Conservation (phyloP, 2,888 invertebrate species). For the Euplexia lucipara region DNA sequence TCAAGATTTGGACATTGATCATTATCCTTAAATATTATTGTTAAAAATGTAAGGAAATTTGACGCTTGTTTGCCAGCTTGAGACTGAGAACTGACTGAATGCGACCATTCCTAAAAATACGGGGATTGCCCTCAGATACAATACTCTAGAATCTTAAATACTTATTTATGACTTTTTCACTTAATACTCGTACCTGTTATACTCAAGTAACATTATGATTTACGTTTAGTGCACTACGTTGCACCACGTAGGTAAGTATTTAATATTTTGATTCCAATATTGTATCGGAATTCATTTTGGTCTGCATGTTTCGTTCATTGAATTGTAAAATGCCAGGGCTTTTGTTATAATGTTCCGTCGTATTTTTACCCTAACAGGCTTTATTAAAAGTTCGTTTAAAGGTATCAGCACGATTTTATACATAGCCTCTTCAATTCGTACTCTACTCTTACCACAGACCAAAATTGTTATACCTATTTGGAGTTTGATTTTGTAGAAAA, state of each 20-base stretch:
- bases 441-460: not conserved
- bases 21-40: too few relatives aligned
- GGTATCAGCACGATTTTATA: not conserved
- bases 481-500: too few relatives aligned
- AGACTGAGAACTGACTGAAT: too few relatives aligned
- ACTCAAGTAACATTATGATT: not conserved
- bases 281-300: not conserved
- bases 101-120: too few relatives aligned
- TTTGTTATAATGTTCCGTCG: too few relatives aligned
- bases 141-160: not conserved
- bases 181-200: not conserved
- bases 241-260: too few relatives aligned
- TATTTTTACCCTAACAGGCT: not conserved
- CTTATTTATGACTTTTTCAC: too few relatives aligned
- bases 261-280: constrained; percentile 3
- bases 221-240: not conserved
- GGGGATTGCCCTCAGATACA: too few relatives aligned
- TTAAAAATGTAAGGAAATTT: too few relatives aligned
- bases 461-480: not conserved
- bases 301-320: not conserved
- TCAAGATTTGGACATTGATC: too few relatives aligned
- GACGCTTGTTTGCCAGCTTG: too few relatives aligned
- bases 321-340: too few relatives aligned
- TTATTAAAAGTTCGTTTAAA: not conserved
- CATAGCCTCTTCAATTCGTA: not conserved